phyloP scores from a whole-genome alignment of 2,113 vertebrate species.

The Charina bottae region DNA sequence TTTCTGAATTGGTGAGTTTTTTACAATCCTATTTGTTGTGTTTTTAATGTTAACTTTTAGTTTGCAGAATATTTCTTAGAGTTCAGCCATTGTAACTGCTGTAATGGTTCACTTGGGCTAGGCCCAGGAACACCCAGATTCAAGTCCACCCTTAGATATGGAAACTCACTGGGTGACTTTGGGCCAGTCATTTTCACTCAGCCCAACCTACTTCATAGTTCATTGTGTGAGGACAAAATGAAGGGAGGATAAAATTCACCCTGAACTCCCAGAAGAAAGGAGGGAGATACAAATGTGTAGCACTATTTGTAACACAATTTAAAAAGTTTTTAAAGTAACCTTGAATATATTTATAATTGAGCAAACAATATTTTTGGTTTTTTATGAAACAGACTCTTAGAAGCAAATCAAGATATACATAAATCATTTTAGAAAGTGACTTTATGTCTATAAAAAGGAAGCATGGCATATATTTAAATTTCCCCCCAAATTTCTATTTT shows the following conservation, averaged over 20 bases:
- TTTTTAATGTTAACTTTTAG: neutral
- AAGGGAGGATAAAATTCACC: too few relatives aligned
- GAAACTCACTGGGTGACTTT: neutral
- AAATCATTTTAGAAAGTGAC: too few relatives aligned
- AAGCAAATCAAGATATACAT: neutral
- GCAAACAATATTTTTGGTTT: too few relatives aligned
- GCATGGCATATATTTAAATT: neutral
- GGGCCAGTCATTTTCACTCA: neutral
- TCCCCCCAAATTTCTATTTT: neutral
- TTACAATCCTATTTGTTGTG: neutral
- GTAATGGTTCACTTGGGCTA: neutral
- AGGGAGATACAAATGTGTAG: too few relatives aligned
- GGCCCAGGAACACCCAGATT: neutral
- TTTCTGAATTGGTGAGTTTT: neutral
- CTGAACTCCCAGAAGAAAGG: too few relatives aligned
- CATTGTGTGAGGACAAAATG: too few relatives aligned
- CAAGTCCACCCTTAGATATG: neutral
- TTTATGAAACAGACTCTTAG: too few relatives aligned
- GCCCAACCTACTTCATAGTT: neutral
- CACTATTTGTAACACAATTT: too few relatives aligned
- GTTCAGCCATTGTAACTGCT: neutral
- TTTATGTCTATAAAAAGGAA: neutral
- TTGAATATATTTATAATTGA: too few relatives aligned
- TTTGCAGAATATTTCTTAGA: neutral
- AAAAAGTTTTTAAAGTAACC: too few relatives aligned